Conservation (phyloP, 2,888 invertebrate genomes). For the Arrhopalites spinosus region DNA sequence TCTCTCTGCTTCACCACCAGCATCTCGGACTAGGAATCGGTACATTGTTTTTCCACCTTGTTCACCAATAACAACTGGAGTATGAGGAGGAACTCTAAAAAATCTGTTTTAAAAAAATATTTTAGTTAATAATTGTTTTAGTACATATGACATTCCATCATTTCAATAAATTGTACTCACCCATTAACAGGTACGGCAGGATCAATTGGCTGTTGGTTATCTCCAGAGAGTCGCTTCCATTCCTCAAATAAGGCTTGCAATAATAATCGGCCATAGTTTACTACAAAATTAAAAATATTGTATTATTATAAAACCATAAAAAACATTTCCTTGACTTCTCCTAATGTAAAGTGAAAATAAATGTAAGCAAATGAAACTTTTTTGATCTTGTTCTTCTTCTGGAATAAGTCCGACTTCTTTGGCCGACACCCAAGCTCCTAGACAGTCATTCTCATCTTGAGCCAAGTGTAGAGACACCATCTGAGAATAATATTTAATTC, state of each 20-base stretch:
- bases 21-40: conserved; percentile 84
- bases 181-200: background rate
- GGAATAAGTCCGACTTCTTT: conserved; percentile 87
- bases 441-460: conserved; percentile 96
- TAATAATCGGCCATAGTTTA: conserved; percentile 92
- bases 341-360: background rate
- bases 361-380: conserved; percentile 60
- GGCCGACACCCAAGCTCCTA: conserved; percentile 98
- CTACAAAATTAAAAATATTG: conserved; percentile 59
- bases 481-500: conserved; percentile 60
- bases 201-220: conserved; percentile 35
- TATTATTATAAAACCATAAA: background rate
- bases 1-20: conserved; percentile 92
- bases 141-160: no score
- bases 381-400: conserved; percentile 72
- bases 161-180: no score
- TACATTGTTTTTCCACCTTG: conserved; percentile 83
- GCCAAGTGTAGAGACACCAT: conserved; percentile 96
- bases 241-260: conserved; percentile 93
- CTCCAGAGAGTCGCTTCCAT: conserved; percentile 72
- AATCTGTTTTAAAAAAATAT: no score
- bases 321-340: background rate
- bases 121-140: no score
- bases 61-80: conserved; percentile 92
- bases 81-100: conserved; percentile 91